A percentile compares a stretch with the other conserved stretches of the same genome.
Evolutionary conservation across 2,797 vertebrate genomes (phyloP).

Genomic region (Hephaestus fuliginosus): DNA sequence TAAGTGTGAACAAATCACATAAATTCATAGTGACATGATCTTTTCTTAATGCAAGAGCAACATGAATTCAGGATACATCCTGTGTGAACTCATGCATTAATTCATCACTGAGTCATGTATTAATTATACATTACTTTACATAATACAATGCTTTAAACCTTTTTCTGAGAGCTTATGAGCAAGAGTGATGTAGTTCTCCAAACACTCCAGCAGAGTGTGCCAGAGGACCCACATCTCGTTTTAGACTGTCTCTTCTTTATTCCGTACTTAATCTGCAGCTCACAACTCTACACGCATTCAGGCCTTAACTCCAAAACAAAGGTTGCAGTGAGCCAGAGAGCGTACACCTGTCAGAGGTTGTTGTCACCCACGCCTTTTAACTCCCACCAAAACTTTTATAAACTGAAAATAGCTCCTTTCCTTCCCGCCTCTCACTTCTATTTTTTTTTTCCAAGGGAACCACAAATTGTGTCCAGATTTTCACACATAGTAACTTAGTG

Average conservation of each 20-base stretch:
- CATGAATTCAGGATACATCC: not conserved
- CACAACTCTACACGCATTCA: conserved; percentile 25
- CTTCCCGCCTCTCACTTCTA: conserved; percentile 41
- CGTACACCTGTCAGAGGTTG: conserved; percentile 72
- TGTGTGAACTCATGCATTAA: not conserved
- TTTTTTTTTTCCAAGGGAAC: conserved; percentile 58
- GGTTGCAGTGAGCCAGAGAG: conserved; percentile 42
- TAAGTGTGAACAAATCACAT: not conserved
- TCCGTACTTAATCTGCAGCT: conserved; percentile 28
- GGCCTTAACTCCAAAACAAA: conserved; percentile 44
- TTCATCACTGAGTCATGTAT: not conserved
- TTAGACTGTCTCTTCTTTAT: not conserved
- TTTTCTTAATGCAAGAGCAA: not conserved
- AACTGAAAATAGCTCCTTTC: conserved; percentile 69
- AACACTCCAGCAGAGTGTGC: conserved; percentile 76
- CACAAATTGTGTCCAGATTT: conserved; percentile 85
- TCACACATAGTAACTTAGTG: conserved; percentile 79
- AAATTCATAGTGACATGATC: not conserved
- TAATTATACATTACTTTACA: not conserved
- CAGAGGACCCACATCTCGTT: conserved; percentile 68
- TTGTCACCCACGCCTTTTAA: conserved; percentile 54
- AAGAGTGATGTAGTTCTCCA: conserved; percentile 21
- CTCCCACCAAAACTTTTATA: conserved; percentile 60
- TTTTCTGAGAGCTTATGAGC: not conserved
- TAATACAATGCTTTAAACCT: not conserved